A percentile compares a stretch with the other conserved stretches of the same genome.
Evolutionary conservation across 1,140 invertebrate species (phyloP).

Genomic region (Drosophila burlai): DNA sequence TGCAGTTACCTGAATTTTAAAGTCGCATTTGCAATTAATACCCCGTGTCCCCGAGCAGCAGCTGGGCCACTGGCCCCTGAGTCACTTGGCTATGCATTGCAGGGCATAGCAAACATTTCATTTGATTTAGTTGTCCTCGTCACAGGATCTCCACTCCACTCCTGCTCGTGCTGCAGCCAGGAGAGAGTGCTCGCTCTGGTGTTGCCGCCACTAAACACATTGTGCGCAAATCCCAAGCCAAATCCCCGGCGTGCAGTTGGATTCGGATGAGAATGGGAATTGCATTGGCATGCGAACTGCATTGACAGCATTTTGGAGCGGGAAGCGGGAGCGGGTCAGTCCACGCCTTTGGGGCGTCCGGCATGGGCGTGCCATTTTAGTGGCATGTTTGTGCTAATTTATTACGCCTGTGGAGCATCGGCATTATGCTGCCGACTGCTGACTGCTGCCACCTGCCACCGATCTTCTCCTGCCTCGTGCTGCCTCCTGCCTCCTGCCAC

Average conservation of each 20-base stretch:
- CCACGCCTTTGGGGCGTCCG: constrained; percentile 47
- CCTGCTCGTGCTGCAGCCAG: not conserved
- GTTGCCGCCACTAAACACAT: constrained; percentile 74
- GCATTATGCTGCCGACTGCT: constrained; percentile 51
- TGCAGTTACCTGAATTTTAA: constrained; percentile 21
- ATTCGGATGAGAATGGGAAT: constrained; percentile 27
- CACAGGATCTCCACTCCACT: constrained; percentile 10
- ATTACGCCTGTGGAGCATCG: constrained; percentile 78
- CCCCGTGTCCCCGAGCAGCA: constrained; percentile 18
- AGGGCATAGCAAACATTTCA: constrained; percentile 37
- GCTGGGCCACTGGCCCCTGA: not conserved
- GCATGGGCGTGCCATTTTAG: constrained; percentile 74
- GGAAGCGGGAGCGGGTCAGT: constrained; percentile 18
- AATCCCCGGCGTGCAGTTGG: constrained; percentile 72
- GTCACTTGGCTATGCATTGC: constrained; percentile 48
- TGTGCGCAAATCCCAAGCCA: constrained; percentile 74
- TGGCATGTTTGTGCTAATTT: constrained; percentile 82
- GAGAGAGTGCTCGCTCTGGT: constrained; percentile 9
- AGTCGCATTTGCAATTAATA: constrained; percentile 55
- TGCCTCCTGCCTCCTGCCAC: constrained; percentile 4
- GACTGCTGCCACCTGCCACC: constrained; percentile 21
- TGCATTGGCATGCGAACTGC: constrained; percentile 71
- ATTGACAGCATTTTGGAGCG: constrained; percentile 78
- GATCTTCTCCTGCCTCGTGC: constrained; percentile 4
- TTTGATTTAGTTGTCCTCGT: constrained; percentile 56